Conservation (phyloP, 2,797 vertebrate genomes). For the Iguana delicatissima region DNA sequence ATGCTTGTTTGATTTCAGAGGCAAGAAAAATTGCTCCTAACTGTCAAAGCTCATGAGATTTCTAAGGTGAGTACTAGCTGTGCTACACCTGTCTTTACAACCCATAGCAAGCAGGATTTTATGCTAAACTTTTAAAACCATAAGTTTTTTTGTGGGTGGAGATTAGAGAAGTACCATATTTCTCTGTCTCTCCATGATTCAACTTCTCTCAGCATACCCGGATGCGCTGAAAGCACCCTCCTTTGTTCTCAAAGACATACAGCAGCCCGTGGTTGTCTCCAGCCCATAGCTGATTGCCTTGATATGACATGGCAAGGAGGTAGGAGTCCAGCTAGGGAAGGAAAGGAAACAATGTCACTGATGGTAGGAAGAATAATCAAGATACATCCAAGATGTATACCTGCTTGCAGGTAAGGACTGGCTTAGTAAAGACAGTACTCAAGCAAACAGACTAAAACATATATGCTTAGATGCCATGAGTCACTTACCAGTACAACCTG, state of each 20-base stretch:
- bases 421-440: background rate
- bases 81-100: background rate
- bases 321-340: constrained; percentile 86
- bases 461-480: background rate
- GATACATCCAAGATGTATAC: background rate
- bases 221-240: constrained; percentile 80
- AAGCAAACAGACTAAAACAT: background rate
- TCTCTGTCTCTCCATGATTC: background rate
- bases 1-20: background rate
- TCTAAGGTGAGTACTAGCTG: background rate
- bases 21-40: background rate
- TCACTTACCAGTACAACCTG: background rate
- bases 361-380: background rate
- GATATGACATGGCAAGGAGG: constrained; percentile 89
- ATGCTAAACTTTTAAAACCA: constrained; percentile 3
- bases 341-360: background rate
- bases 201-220: constrained; percentile 68
- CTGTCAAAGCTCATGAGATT: background rate
- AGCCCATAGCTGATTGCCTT: constrained; percentile 87
- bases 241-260: constrained; percentile 84
- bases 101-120: background rate
- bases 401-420: background rate
- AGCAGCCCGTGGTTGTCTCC: constrained; percentile 89
- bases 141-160: constrained; percentile 2
- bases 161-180: constrained; percentile 20